phyloP scores from a whole-genome alignment of 2,888 invertebrate genomes.

The Scaptomyza polygonia region DNA sequence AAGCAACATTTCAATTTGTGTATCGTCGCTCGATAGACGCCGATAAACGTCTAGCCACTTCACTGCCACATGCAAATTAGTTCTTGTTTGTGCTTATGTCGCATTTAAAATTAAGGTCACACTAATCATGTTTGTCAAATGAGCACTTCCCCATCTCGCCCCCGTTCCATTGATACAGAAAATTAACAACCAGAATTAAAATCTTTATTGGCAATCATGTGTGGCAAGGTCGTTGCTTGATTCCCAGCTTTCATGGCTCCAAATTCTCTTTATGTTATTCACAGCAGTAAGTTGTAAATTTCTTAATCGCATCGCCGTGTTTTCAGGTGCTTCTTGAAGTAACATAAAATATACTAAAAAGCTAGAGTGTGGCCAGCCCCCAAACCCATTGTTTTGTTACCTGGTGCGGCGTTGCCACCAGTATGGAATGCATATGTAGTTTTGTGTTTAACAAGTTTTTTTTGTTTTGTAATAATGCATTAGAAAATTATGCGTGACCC shows the following conservation, averaged over 20 bases:
- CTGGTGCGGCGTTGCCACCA: conserved; percentile 50
- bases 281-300: conserved; percentile 2
- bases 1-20: conserved; percentile 29
- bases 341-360: conserved; percentile 15
- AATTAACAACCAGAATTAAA: conserved; percentile 6
- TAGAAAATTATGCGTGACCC: conserved; percentile 11
- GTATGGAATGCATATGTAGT: conserved; percentile 9
- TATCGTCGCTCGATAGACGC: conserved; percentile 49
- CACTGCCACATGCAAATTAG: conserved; percentile 54
- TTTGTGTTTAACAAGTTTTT: conserved; percentile 3
- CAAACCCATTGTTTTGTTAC: conserved; percentile 34
- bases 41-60: conserved; percentile 30
- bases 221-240: conserved; percentile 44
- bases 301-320: conserved; percentile 11
- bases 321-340: conserved; percentile 15
- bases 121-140: conserved; percentile 50
- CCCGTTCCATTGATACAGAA: neutral
- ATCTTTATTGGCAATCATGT: conserved; percentile 41
- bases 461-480: conserved; percentile 7
- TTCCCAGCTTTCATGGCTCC: neutral
- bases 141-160: conserved; percentile 3
- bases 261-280: neutral
- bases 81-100: conserved; percentile 52
- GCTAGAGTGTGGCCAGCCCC: conserved; percentile 22
- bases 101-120: conserved; percentile 62